phyloP scores from a whole-genome alignment of 2,113 vertebrate species.

The Hydropotes inermis region DNA sequence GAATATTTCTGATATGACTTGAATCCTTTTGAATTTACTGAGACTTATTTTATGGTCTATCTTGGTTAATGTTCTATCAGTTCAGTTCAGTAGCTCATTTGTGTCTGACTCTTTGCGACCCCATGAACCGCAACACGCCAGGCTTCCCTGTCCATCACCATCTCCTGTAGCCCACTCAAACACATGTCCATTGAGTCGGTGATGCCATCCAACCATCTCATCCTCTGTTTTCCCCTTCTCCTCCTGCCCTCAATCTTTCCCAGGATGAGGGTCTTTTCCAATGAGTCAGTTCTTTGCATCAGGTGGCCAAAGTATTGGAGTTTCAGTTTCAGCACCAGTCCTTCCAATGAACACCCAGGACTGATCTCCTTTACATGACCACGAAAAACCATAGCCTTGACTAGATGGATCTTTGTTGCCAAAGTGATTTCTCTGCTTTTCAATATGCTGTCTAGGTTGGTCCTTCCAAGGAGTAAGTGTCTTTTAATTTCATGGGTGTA shows the following conservation, averaged over 20 bases:
- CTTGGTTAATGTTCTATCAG: background rate
- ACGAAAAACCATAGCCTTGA: background rate
- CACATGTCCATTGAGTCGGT: background rate
- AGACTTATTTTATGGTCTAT: background rate
- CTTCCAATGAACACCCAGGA: background rate
- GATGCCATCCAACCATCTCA: background rate
- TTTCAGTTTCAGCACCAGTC: background rate
- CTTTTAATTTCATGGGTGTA: background rate
- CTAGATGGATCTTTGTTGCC: background rate
- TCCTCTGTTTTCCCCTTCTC: background rate
- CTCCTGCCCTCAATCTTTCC: background rate
- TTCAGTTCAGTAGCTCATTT: background rate
- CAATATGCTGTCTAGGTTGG: background rate
- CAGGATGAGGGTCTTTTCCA: background rate
- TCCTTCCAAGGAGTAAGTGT: background rate
- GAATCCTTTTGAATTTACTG: background rate
- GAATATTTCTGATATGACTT: background rate
- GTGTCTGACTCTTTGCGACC: accelerated
- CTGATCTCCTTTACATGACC: background rate
- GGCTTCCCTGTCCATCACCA: background rate
- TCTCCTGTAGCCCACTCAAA: background rate
- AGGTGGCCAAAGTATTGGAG: background rate
- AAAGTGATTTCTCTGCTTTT: background rate
- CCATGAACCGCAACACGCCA: background rate
- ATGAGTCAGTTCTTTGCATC: background rate